Conservation (phyloP, 2,888 invertebrate genomes). For the Drosophila merina region DNA sequence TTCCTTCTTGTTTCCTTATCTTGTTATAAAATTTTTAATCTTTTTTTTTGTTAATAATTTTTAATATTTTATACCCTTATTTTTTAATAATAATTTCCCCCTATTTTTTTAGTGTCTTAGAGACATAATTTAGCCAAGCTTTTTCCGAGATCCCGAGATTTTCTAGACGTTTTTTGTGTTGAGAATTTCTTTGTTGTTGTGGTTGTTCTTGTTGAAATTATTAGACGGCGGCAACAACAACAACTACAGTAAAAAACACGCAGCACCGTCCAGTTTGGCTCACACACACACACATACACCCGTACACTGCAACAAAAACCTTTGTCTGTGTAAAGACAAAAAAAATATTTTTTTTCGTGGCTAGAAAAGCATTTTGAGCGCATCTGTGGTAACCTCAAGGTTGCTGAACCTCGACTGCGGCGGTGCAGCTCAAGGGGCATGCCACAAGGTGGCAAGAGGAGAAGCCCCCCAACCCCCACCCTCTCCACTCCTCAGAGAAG, state of each 20-base stretch:
- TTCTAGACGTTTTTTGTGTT: constrained; percentile 12
- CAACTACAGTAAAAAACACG: constrained; percentile 11
- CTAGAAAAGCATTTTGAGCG: constrained; percentile 28
- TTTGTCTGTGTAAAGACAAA: constrained; percentile 3
- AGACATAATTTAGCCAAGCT: constrained; percentile 10
- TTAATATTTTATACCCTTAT: background rate
- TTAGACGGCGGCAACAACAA: constrained; percentile 38
- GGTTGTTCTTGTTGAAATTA: constrained; percentile 43
- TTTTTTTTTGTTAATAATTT: constrained; percentile 25
- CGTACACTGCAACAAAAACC: constrained; percentile 22
- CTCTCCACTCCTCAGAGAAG: too few relatives aligned
- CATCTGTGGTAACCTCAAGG: constrained; percentile 53
- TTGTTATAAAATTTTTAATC: background rate
- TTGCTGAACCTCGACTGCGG: constrained; percentile 46
- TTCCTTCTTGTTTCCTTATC: too few relatives aligned
- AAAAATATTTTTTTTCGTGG: constrained; percentile 22
- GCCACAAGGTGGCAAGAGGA: background rate
- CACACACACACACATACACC: constrained; percentile 20
- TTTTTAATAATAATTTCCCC: background rate
- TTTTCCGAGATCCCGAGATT: constrained; percentile 5
- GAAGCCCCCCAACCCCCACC: too few relatives aligned
- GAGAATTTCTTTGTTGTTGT: constrained; percentile 32
- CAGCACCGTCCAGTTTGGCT: constrained; percentile 59
- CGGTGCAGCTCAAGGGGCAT: background rate
- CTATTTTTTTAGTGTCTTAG: constrained; percentile 2